Percentiles rank a stretch among this genome's conserved stretches.
These are phyloP conservation scores for Antheraea yamamai DNA, from an alignment of 2,888 invertebrate species.

Conservation along the genomic window DNA sequence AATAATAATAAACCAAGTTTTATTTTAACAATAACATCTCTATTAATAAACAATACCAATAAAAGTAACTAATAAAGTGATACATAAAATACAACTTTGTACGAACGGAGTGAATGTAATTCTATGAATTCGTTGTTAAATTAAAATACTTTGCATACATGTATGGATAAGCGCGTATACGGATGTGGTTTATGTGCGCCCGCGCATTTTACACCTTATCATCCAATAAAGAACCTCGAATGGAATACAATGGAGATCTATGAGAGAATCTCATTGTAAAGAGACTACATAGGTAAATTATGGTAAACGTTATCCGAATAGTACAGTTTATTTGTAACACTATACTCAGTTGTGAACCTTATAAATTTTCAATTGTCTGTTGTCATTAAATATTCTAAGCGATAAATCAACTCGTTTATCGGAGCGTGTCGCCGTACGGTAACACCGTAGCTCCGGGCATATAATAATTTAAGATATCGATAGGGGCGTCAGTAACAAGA, in stretches of 20 bases:
- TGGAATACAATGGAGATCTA: conserved; percentile 66
- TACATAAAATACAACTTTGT: conserved; percentile 8
- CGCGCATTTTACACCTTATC: conserved; percentile 45
- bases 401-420: conserved; percentile 79
- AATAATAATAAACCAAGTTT: not conserved
- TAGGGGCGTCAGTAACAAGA: conserved; percentile 55
- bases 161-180: conserved; percentile 43
- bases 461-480: conserved; percentile 73
- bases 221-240: conserved; percentile 49
- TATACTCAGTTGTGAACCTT: conserved; percentile 61
- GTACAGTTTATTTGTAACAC: conserved; percentile 72
- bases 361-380: conserved; percentile 79
- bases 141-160: conserved; percentile 38
- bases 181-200: conserved; percentile 39
- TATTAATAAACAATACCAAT: not conserved
- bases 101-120: conserved; percentile 37
- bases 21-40: not conserved
- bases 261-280: conserved; percentile 58
- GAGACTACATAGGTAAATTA: conserved; percentile 48
- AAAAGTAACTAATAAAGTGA: not conserved
- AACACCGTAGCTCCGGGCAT: conserved; percentile 65
- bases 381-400: conserved; percentile 76
- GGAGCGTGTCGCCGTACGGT: conserved; percentile 63
- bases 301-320: conserved; percentile 69
- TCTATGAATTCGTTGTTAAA: conserved; percentile 42